Evolutionary conservation across 2,888 invertebrate species (phyloP), one percentile per base, ranked within the genome.

Genomic region (Zygothrica quintamaculata): DNA sequence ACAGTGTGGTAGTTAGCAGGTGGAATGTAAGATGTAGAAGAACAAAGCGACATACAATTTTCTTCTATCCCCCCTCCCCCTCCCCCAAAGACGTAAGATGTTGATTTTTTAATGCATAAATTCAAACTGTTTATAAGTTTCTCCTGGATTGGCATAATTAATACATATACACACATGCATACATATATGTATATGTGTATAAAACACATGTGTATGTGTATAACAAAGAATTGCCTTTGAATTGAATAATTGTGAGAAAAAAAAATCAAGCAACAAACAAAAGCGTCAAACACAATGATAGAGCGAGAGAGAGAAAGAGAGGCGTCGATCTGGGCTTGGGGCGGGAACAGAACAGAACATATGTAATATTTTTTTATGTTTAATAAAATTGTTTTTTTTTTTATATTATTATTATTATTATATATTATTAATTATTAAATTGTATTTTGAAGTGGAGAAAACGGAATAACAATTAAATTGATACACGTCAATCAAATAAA

Each of bases 401-500:
- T 62, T 42, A 51, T 43, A 51, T 58, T 46, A 65, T 65, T 58
- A 61, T 74, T 58, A 59, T 65, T 46, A 74, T 84, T 75, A 82
- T 82, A 68, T 46, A 77, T 84, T 75, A 82, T 82, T 72, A n/a
- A 79, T 65, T 71, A 75, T 75, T 75, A 84, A 86, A 86, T 77
- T 82, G 87, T 82, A 84, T 77, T 87, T 84, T 81, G 66, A 84
- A 72, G 69, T 52, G 59, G 64, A 55, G 52, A 53, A 62, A 80
- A 81, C 60, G 44, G n/a, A 81, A 75, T 64, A 84, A 77, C 75
- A 87, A 87, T 84, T 80, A 43, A 81, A 84, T 81, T 86, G 81
- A 82, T 86, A 73, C 68, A 72, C 77, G 81, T 75, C 87, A 75
- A 84, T 95, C 57, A 79, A 85, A 65, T 65, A 77, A 70, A 77